Conservation (phyloP, 2,888 invertebrate species). For the Synanthedon vespiformis region DNA sequence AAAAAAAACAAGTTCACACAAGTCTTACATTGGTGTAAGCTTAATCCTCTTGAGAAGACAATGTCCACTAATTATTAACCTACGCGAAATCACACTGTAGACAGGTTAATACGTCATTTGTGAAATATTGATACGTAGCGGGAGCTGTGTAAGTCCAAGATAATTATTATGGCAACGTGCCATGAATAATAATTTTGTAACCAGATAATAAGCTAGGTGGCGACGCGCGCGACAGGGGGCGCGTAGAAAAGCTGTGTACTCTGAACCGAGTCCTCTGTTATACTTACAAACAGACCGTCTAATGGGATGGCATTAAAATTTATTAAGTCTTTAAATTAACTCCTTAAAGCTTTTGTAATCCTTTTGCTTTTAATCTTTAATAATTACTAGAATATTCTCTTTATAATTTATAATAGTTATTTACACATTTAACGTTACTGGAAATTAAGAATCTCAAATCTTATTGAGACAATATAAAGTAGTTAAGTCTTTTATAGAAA, state of each 20-base stretch:
- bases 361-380: not conserved
- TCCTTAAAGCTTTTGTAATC: conserved; percentile 17
- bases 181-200: conserved; percentile 46
- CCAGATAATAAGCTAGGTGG: conserved; percentile 21
- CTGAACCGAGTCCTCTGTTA: conserved; percentile 13
- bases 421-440: too few species aligned
- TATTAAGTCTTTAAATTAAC: conserved; percentile 32
- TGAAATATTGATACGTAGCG: conserved; percentile 25
- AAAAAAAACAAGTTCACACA: too few species aligned
- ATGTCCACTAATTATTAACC: too few species aligned
- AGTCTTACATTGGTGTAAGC: too few species aligned
- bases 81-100: conserved; percentile 3
- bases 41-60: too few species aligned
- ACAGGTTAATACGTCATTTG: conserved; percentile 11
- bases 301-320: conserved; percentile 28
- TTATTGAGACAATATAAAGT: too few species aligned
- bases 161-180: conserved; percentile 33
- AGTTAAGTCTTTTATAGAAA: too few species aligned
- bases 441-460: too few species aligned
- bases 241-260: conserved; percentile 1
- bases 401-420: too few species aligned
- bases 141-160: conserved; percentile 25
- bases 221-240: conserved; percentile 2
- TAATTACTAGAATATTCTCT: too few species aligned
- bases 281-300: conserved; percentile 24